A percentile compares a stretch with the other conserved stretches of the same genome.
These are phyloP conservation scores for Ficedula albicollis DNA, from an alignment of 2,797 vertebrate species.

Conservation along the genomic window DNA sequence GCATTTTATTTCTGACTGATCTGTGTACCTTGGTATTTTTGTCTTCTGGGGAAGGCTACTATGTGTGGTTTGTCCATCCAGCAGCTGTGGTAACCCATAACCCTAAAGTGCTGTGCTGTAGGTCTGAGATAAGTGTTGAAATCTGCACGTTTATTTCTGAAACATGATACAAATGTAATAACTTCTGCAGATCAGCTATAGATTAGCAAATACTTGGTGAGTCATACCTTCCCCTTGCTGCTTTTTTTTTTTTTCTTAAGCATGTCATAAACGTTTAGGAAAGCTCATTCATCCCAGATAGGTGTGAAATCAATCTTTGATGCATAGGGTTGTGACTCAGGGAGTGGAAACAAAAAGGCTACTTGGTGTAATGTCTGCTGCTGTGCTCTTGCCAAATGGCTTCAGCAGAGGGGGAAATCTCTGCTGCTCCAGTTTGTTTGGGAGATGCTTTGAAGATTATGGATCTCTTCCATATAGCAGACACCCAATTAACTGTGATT, in stretches of 20 bases:
- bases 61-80: conserved; percentile 3
- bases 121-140: conserved; percentile 61
- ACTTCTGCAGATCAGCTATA: conserved; percentile 27
- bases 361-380: conserved; percentile 28
- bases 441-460: conserved; percentile 59
- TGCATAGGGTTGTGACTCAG: conserved; percentile 55
- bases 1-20: not conserved
- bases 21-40: not conserved
- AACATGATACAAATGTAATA: conserved; percentile 11
- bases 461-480: conserved; percentile 30
- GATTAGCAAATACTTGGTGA: conserved; percentile 53
- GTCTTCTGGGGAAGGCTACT: not conserved
- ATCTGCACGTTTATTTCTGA: conserved; percentile 23
- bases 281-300: conserved; percentile 54
- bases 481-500: conserved; percentile 52
- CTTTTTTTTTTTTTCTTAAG: not conserved
- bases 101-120: conserved; percentile 40
- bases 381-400: conserved; percentile 37
- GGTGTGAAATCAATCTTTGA: conserved; percentile 58
- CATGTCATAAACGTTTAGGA: conserved; percentile 34
- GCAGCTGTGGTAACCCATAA: not conserved
- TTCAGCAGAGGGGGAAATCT: conserved; percentile 19
- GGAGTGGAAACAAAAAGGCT: conserved; percentile 46
- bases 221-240: conserved; percentile 40
- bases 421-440: conserved; percentile 27